Percentiles rank a stretch among this genome's conserved stretches.
These are phyloP conservation scores for Monochamus alternatus DNA, from an alignment of 2,888 invertebrate species.

Conservation along the genomic window DNA sequence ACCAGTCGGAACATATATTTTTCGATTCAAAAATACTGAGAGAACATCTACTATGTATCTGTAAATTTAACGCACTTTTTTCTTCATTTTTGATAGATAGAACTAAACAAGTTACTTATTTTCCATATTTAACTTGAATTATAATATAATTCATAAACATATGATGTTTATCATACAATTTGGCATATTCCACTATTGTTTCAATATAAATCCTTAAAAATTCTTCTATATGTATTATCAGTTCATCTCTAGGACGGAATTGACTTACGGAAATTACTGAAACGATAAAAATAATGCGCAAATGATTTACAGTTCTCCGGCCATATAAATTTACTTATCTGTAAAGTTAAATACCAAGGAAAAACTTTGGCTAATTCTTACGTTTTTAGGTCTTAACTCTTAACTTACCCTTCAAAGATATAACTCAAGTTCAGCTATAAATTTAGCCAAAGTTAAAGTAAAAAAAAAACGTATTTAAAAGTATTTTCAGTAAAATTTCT, in stretches of 20 bases:
- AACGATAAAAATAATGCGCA: neutral
- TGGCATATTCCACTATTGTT: too few species aligned
- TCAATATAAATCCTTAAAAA: too few species aligned
- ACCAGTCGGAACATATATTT: too few species aligned
- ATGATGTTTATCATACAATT: too few species aligned
- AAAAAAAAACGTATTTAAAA: neutral
- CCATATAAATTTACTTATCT: constrained; percentile 32
- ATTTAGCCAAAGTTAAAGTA: constrained; percentile 7
- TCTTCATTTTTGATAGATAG: too few species aligned
- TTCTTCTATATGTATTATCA: neutral
- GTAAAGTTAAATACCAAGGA: constrained; percentile 26
- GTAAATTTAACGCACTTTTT: too few species aligned
- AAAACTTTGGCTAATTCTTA: constrained; percentile 31
- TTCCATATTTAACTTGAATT: too few species aligned
- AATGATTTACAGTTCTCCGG: constrained; percentile 21
- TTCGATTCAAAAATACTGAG: too few species aligned
- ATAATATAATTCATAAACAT: too few species aligned
- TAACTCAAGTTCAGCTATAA: constrained; percentile 26
- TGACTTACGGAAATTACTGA: neutral
- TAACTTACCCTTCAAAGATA: constrained; percentile 21
- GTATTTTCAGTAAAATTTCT: neutral
- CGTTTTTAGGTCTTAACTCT: constrained; percentile 10
- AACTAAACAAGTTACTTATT: too few species aligned
- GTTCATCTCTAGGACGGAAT: neutral
- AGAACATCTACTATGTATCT: too few species aligned